phyloP scores from a whole-genome alignment of 2,888 invertebrate species.

The Habrosyne pyritoides region DNA sequence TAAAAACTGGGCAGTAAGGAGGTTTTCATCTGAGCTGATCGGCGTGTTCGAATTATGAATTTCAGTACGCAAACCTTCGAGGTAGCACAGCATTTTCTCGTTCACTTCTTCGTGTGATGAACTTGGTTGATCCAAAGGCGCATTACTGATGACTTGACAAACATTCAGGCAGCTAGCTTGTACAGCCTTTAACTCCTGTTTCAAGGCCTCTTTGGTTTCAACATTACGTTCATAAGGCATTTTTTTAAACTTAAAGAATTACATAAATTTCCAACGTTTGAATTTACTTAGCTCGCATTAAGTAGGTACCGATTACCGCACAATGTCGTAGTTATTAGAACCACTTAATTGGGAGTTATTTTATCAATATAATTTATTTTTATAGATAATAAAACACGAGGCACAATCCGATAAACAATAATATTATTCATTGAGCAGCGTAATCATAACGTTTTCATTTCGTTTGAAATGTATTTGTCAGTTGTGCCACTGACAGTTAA shows the following conservation, averaged over 20 bases:
- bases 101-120: slow-evolving; percentile 42
- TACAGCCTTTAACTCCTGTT: slow-evolving; percentile 57
- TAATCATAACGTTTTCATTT: too few species aligned
- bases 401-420: too few species aligned
- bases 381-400: too few species aligned
- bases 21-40: slow-evolving; percentile 58
- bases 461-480: too few species aligned
- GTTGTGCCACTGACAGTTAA: too few species aligned
- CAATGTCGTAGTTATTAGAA: too few species aligned
- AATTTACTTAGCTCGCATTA: background rate
- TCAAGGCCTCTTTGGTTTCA: slow-evolving; percentile 49
- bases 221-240: slow-evolving; percentile 53
- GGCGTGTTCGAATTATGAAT: slow-evolving; percentile 55
- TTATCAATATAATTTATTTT: too few species aligned
- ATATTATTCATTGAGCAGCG: too few species aligned
- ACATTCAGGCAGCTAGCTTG: slow-evolving; percentile 56
- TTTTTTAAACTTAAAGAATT: slow-evolving; percentile 31
- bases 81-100: slow-evolving; percentile 51
- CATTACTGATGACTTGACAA: slow-evolving; percentile 59
- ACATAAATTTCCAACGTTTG: background rate
- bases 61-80: slow-evolving; percentile 57
- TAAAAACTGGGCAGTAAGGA: slow-evolving; percentile 62
- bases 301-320: too few species aligned
- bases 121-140: slow-evolving; percentile 41
- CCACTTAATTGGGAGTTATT: too few species aligned